Percentiles rank a stretch among this genome's conserved stretches.
Evolutionary conservation across 2,888 invertebrate genomes (phyloP).

Genomic region (Pseudococcus jackbeardsleyi): DNA sequence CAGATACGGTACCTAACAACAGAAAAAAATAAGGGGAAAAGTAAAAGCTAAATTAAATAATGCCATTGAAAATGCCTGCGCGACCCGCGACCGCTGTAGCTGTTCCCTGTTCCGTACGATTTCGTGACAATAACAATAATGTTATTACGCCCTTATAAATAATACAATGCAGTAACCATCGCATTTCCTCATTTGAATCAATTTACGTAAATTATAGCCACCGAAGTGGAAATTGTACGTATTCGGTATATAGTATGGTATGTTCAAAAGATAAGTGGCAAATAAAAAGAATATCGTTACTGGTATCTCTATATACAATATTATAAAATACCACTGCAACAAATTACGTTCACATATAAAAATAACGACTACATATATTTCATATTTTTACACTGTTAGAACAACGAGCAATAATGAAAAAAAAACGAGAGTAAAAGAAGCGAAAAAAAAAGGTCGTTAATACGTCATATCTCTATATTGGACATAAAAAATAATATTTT

Average conservation of each 20-base stretch:
- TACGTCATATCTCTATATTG: background rate
- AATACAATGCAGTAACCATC: conserved; percentile 57
- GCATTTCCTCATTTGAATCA: conserved; percentile 63
- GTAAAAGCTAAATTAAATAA: conserved; percentile 54
- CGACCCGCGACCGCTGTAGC: conserved; percentile 6
- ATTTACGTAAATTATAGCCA: conserved; percentile 62
- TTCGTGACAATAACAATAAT: conserved; percentile 60
- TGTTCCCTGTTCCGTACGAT: conserved; percentile 40
- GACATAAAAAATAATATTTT: background rate
- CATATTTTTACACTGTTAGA: conserved; percentile 24
- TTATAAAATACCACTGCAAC: conserved; percentile 32
- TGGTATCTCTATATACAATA: background rate
- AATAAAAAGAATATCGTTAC: conserved; percentile 50
- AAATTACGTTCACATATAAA: conserved; percentile 47
- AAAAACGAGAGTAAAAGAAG: background rate
- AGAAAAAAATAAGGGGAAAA: background rate
- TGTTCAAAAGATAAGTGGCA: conserved; percentile 50
- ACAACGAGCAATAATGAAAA: background rate
- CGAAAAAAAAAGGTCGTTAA: conserved; percentile 38
- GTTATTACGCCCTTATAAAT: conserved; percentile 62
- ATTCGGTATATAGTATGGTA: background rate
- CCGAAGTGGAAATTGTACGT: conserved; percentile 34
- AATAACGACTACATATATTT: conserved; percentile 46
- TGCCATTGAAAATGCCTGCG: conserved; percentile 37
- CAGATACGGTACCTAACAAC: background rate